Base-by-base conservation (phyloP, 2,888 invertebrate species). In the Caradrina clavipalpis region DNA sequence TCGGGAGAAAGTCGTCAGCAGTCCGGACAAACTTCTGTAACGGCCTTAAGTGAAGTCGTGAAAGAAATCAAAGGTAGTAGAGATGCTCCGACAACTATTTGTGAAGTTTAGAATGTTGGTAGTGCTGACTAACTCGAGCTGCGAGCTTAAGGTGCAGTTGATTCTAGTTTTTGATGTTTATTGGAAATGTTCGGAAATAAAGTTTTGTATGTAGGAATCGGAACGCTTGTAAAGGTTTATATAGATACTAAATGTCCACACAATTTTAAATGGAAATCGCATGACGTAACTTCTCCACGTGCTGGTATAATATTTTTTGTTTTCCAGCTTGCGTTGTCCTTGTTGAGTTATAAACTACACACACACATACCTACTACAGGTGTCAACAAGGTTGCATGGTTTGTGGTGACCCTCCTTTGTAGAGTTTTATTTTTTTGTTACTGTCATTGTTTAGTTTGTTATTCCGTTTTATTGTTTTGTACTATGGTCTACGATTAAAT, bases 41-140 rank as follows among this genome's bases (percentile, higher is more conserved):
- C 71, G 59, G 73, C 66, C 51, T 67, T 73, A 78, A 75, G 72
- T 62, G 72, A 81, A 72, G 63, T 79, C 65, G 42, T 53, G 71
- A 74, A 81, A 81, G 81, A 76, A 81, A 81, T 81, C 76, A 76
- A 74, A 76, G 68, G 73, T 72, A 81, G 67, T 55, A 56, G 54
- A 64, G 72, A 78, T 63, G 76, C 67, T 64, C 61, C 51, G 63
- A 59, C 76, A 81, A 81, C 71, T 81, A 76, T 81, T 80, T 70
- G 66, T 47, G 65, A 74, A 81, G 69, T 76, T 22, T 15, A 67
- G 63, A 60, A 67, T 49, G 54, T 67, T 68, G 55, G 56, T 49
- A 58, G 57, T 21, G 58, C 58, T 50, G 39, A 61, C 62, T 26
- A 53, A 60, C 51, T 65, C 17, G 45, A 53, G 49, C n/a, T 19